Base-by-base conservation (phyloP, 2,888 invertebrate genomes). In the Epistrophe grossulariae region DNA sequence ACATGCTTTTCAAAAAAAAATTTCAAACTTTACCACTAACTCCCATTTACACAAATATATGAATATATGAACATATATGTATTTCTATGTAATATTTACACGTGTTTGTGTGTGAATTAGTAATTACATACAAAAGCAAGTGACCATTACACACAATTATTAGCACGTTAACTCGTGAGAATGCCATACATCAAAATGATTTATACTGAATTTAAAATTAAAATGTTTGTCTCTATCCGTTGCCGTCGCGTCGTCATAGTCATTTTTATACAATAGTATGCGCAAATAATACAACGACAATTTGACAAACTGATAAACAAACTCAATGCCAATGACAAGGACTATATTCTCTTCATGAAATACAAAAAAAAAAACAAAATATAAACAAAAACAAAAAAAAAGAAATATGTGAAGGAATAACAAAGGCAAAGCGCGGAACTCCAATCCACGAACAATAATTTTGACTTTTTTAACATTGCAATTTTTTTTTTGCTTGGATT, bases 91-190 rank as follows among this genome's bases (percentile, higher is more conserved):
- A 2, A 28, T 28, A 28, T 28, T 5, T 28, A 11, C 6, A 17
- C 31, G 0, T 59, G 0, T 60, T 8, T 60, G 0, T 52, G 6
- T 0, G 13, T 8, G 35, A 43, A 31, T 8, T 76, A 76, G 66
- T 80, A 72, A 84, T 84, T 76, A 60, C 10, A 76, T 66, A 66
- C 35, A 31, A 66, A 9, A 57, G 62, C 68, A 68, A 85, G 81
- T 73, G 81, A 73, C 81, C 84, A 85, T 78, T 78, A 74, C 57
- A 78, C 62, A 68, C 81, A 81, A 85, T 85, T 85, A 85, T 81
- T 78, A 81, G 73, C 84, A 70, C 77, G 81, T 85, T 85, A 81
- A 73, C 40, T 66, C 50, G 78, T 17, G 62, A 50, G 60, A 85
- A 74, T 81, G 62, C 43, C 81, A 40, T 78, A 62, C 48, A 73